These are phyloP conservation scores for Loripinus fragilis DNA, from an alignment of 2,888 invertebrate genomes.

Conservation along the genomic window DNA sequence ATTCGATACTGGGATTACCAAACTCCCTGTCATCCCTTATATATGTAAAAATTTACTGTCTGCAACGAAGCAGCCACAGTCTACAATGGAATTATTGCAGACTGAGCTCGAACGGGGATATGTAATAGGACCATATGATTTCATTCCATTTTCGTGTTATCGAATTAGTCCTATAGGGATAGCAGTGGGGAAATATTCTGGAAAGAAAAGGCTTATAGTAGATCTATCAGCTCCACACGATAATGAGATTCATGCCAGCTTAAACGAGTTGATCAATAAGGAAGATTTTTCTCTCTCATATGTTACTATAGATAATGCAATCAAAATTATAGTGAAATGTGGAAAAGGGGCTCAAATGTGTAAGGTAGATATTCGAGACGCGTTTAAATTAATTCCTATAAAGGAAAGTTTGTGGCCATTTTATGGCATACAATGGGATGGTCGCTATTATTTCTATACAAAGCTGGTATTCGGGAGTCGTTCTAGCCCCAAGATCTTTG, in stretches of 20 bases:
- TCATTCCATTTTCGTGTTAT: background rate
- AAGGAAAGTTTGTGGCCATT: no score
- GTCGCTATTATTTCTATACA: no score
- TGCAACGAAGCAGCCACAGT: no score
- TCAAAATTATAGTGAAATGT: conserved; percentile 28
- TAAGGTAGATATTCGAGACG: no score
- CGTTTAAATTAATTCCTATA: background rate
- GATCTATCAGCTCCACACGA: conserved; percentile 59
- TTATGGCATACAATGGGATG: no score
- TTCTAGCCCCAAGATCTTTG: no score
- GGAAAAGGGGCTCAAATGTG: conserved; percentile 24
- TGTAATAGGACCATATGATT: background rate
- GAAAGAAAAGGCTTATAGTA: conserved; percentile 44
- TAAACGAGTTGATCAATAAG: conserved; percentile 56
- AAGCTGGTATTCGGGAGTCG: no score
- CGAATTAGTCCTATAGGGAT: conserved; percentile 30
- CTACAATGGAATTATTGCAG: no score
- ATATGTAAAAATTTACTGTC: background rate
- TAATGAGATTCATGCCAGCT: conserved; percentile 28
- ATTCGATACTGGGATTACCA: no score
- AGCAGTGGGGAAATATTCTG: no score
- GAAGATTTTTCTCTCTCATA: no score
- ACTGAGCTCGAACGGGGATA: background rate
- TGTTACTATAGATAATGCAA: conserved; percentile 58
- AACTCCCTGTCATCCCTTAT: no score